phyloP scores from a whole-genome alignment of 2,797 vertebrate genomes.

The Perodicticus potto region DNA sequence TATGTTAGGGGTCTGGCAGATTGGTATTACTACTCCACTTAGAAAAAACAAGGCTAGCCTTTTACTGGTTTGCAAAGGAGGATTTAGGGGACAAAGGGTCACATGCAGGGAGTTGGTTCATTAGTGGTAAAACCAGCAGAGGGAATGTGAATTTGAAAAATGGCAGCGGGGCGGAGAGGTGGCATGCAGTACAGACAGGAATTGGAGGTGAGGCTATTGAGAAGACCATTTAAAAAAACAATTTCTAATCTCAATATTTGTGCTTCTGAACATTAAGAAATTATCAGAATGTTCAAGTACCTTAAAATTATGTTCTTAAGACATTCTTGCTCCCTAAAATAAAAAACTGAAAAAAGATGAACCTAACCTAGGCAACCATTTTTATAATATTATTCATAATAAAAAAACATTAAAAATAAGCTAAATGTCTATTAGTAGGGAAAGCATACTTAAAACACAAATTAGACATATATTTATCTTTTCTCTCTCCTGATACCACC shows the following conservation, averaged over 20 bases:
- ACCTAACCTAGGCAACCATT: background rate
- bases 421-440: background rate
- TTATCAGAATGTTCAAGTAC: slow-evolving; percentile 1
- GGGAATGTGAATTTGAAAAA: slow-evolving; percentile 63
- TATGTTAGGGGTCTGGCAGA: slow-evolving; percentile 64
- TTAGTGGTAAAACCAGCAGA: slow-evolving; percentile 71
- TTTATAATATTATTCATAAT: slow-evolving; percentile 50
- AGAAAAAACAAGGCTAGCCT: slow-evolving; percentile 74
- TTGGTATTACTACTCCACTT: slow-evolving; percentile 73
- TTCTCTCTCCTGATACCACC: background rate
- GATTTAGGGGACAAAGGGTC: slow-evolving; percentile 72
- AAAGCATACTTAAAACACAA: slow-evolving; percentile 4
- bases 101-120: slow-evolving; percentile 63
- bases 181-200: background rate
- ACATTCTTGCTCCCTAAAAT: slow-evolving; percentile 16
- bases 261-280: slow-evolving; percentile 46
- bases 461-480: slow-evolving; percentile 32
- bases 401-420: slow-evolving; percentile 31
- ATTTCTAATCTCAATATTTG: slow-evolving; percentile 35
- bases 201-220: background rate
- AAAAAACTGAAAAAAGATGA: slow-evolving; percentile 21
- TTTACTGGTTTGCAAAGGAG: slow-evolving; percentile 70
- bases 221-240: background rate
- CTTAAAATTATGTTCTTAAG: slow-evolving; percentile 55
- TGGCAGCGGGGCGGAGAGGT: background rate